Evolutionary conservation across 2,797 vertebrate species (phyloP).

Genomic region (Phalanger gymnotis): DNA sequence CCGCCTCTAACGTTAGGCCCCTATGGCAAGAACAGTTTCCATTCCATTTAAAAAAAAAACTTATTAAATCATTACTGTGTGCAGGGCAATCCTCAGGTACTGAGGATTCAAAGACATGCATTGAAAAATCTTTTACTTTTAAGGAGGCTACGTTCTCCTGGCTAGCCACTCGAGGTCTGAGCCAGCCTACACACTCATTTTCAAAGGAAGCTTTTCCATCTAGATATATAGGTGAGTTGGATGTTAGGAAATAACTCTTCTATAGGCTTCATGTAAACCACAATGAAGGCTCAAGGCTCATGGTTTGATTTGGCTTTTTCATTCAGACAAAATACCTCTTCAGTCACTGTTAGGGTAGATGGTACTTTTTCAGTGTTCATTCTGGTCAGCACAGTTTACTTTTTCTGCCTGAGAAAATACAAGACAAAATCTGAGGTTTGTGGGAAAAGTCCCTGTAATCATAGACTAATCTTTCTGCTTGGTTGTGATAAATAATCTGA

Average conservation of each 20-base stretch:
- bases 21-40: background rate
- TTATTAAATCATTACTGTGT: background rate
- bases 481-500: constrained; percentile 15
- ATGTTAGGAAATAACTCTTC: background rate
- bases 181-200: background rate
- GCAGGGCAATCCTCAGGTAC: background rate
- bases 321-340: constrained; percentile 43
- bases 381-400: background rate
- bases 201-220: background rate
- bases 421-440: background rate
- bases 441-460: background rate
- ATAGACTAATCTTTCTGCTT: background rate
- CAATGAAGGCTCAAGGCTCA: background rate
- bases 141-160: background rate
- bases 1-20: background rate
- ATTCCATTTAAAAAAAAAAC: background rate
- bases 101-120: background rate
- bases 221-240: background rate
- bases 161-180: background rate
- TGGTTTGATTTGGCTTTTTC: background rate
- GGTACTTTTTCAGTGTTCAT: background rate
- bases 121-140: background rate
- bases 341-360: constrained; percentile 49
- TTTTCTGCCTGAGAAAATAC: constrained; percentile 43
- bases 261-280: constrained; percentile 4